Conservation (phyloP, 2,113 vertebrate genomes). For the Oncorhynchus gorbuscha region DNA sequence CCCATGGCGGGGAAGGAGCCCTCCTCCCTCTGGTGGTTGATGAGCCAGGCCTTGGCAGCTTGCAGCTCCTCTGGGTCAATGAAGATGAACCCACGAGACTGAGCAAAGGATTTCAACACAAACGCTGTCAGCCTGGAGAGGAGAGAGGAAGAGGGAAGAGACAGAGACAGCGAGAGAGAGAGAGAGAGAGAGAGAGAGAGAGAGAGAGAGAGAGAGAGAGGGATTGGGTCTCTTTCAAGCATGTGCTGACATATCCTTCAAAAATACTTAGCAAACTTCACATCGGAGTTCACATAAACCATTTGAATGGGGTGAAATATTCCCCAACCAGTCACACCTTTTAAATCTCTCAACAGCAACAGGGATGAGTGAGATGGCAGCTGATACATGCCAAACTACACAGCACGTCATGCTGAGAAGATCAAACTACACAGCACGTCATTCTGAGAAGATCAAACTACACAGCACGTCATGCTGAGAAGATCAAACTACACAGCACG, state of each 20-base stretch:
- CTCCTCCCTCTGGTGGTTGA: constrained; percentile 84
- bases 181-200: constrained; percentile 8
- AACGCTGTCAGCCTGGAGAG: constrained; percentile 88
- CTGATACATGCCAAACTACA: constrained; percentile 9
- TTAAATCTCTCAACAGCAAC: constrained; percentile 42
- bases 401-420: not conserved
- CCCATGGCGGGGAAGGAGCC: constrained; percentile 91
- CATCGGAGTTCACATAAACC: constrained; percentile 14
- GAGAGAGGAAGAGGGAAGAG: constrained; percentile 10
- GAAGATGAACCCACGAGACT: constrained; percentile 91
- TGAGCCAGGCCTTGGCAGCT: constrained; percentile 87
- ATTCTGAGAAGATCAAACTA: not conserved
- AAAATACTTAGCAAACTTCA: constrained; percentile 26
- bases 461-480: too few relatives aligned
- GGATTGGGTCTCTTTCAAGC: constrained; percentile 28
- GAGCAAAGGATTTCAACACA: constrained; percentile 92
- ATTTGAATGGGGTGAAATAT: constrained; percentile 29
- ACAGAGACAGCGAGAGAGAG: constrained; percentile 1
- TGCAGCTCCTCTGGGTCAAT: constrained; percentile 86
- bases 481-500: not conserved
- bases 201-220: constrained; percentile 2
- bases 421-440: not conserved
- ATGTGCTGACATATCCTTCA: constrained; percentile 24
- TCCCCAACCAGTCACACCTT: constrained; percentile 35
- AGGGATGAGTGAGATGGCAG: not conserved